Evolutionary conservation across 2,113 vertebrate species (phyloP).

Genomic region (Regulus satrapa): DNA sequence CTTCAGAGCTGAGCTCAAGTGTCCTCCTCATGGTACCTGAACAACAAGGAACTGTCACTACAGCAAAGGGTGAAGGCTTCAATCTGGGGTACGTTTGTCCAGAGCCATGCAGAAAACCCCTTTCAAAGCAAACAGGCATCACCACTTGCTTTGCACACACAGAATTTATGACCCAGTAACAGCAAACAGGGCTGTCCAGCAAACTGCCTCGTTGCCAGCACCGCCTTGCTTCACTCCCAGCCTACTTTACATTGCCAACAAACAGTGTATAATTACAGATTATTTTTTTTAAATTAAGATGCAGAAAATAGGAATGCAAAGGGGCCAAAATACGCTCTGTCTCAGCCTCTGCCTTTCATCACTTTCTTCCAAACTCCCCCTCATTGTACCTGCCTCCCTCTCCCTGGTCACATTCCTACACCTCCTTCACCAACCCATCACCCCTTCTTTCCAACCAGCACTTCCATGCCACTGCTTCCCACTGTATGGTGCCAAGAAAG

Average conservation of each 20-base stretch:
- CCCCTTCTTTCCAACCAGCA: neutral
- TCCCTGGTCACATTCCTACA: neutral
- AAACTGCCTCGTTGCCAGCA: neutral
- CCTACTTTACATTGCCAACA: neutral
- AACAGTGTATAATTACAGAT: neutral
- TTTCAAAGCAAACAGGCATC: neutral
- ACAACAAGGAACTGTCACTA: neutral
- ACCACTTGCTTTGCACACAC: neutral
- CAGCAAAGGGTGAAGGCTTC: neutral
- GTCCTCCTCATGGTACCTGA: fast-evolving
- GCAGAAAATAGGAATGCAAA: neutral
- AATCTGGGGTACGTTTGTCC: neutral
- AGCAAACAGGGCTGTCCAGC: neutral
- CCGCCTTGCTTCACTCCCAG: neutral
- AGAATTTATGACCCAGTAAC: neutral
- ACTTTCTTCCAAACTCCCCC: neutral
- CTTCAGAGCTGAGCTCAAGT: neutral
- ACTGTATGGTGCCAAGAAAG: neutral
- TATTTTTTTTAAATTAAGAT: no score
- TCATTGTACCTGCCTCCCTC: fast-evolving
- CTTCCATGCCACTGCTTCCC: neutral
- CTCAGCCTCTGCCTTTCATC: neutral
- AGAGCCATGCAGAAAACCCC: neutral
- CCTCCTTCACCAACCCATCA: neutral
- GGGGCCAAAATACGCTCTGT: neutral